phyloP scores from a whole-genome alignment of 1,140 invertebrate species.

The Gryllus bimaculatus region DNA sequence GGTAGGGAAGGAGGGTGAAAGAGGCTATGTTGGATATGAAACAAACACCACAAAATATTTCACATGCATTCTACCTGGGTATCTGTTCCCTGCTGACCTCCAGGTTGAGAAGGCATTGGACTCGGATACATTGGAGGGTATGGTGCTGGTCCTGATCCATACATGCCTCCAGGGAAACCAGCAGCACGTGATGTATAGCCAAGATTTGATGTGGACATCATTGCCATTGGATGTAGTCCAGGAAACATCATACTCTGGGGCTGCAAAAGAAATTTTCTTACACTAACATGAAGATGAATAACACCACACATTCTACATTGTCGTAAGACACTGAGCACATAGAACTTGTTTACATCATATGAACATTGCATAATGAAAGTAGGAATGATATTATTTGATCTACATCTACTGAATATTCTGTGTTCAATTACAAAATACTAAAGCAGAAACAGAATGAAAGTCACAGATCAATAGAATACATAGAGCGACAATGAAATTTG shows the following conservation, averaged over 20 bases:
- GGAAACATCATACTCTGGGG: slow-evolving; percentile 78
- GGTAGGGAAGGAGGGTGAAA: too few species aligned
- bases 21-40: too few species aligned
- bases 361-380: too few species aligned
- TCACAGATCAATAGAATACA: too few species aligned
- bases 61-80: slow-evolving; percentile 33
- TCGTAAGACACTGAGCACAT: too few species aligned
- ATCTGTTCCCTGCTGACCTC: slow-evolving; percentile 40
- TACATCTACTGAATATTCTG: not conserved
- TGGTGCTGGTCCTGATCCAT: slow-evolving; percentile 42
- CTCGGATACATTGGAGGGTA: slow-evolving; percentile 43
- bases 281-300: not conserved
- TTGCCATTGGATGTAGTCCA: slow-evolving; percentile 88
- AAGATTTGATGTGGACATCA: slow-evolving; percentile 81
- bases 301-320: not conserved
- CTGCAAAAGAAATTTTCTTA: not conserved
- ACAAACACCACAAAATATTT: too few species aligned
- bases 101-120: slow-evolving; percentile 36
- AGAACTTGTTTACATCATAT: too few species aligned
- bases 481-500: too few species aligned
- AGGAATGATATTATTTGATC: not conserved
- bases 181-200: slow-evolving; percentile 50
- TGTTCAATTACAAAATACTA: not conserved
- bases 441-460: not conserved
- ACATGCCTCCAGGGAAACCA: slow-evolving; percentile 45